Conservation (phyloP, 2,113 vertebrate species). For the Phrynocephalus versicolor region DNA sequence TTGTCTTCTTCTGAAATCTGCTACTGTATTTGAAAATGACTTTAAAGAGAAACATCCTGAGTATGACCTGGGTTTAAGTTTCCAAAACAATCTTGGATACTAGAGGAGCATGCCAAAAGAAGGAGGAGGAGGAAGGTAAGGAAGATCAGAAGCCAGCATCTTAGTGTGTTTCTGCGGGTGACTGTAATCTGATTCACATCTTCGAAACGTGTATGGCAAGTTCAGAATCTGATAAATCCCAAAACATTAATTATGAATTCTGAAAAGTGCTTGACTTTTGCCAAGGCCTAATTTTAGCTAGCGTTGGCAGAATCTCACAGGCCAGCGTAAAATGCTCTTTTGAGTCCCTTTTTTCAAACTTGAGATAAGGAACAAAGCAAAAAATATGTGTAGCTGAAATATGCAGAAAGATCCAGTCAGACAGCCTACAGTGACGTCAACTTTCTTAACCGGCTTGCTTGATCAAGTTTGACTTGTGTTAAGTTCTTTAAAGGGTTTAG, state of each 20-base stretch:
- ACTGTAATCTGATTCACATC: too few species aligned
- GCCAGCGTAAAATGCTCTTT: background rate
- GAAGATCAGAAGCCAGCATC: background rate
- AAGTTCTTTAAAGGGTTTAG: slow-evolving; percentile 56
- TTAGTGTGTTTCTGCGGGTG: background rate
- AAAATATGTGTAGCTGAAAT: background rate
- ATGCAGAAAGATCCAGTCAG: background rate
- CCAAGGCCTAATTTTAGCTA: slow-evolving; percentile 59
- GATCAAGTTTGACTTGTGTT: slow-evolving; percentile 31
- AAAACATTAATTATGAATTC: background rate
- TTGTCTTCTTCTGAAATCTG: background rate
- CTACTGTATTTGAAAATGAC: background rate
- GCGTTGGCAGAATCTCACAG: slow-evolving; percentile 11
- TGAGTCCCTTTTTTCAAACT: background rate
- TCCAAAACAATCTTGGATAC: background rate
- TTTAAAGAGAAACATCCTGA: background rate
- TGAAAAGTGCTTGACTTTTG: slow-evolving; percentile 10
- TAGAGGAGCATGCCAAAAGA: background rate
- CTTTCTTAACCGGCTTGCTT: slow-evolving; percentile 11
- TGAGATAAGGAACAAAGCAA: background rate
- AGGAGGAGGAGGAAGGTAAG: background rate
- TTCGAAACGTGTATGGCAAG: background rate
- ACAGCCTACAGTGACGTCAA: background rate
- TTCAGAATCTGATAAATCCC: background rate
- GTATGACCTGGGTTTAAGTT: background rate